Percentiles rank a stretch among this genome's conserved stretches.
These are phyloP conservation scores for Polyodon spathula DNA, from an alignment of 2,113 vertebrate species.

Conservation along the genomic window DNA sequence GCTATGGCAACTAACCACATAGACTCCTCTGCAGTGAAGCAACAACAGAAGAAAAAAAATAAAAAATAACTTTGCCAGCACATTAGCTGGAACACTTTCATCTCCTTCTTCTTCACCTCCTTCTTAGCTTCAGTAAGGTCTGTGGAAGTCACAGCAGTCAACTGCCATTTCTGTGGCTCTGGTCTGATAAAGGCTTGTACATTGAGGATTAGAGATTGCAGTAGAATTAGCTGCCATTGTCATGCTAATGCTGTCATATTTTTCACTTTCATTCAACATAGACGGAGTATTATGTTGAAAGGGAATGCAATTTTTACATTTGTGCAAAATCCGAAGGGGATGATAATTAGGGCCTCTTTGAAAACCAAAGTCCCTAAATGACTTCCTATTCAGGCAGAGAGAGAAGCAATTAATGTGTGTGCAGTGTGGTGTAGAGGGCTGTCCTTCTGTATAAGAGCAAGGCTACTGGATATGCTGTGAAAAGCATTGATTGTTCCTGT, in stretches of 20 bases:
- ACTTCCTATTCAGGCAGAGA: slow-evolving; percentile 59
- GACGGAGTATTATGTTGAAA: slow-evolving; percentile 57
- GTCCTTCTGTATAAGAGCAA: no score
- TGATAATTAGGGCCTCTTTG: slow-evolving; percentile 53
- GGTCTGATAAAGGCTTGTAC: slow-evolving; percentile 54
- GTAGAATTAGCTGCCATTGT: slow-evolving; percentile 69
- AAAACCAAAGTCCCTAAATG: slow-evolving; percentile 63
- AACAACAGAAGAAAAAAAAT: no score
- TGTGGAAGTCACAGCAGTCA: slow-evolving; percentile 18
- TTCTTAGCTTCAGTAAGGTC: neutral
- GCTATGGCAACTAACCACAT: no score
- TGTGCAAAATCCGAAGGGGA: slow-evolving; percentile 35
- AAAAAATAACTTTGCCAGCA: no score
- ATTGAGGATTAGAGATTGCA: slow-evolving; percentile 48
- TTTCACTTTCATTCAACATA: slow-evolving; percentile 52
- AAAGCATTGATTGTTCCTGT: no score
- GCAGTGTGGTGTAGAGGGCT: slow-evolving; percentile 22
- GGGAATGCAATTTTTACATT: slow-evolving; percentile 66
- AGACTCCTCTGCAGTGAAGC: no score
- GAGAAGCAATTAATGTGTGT: slow-evolving; percentile 61
- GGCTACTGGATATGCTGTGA: no score
- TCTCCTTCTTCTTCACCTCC: neutral
- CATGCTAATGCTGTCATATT: slow-evolving; percentile 68
- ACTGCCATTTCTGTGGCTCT: slow-evolving; percentile 48
- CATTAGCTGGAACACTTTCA: no score